Conservation (phyloP, 2,113 vertebrate species). For the Oreocharis arfaki region DNA sequence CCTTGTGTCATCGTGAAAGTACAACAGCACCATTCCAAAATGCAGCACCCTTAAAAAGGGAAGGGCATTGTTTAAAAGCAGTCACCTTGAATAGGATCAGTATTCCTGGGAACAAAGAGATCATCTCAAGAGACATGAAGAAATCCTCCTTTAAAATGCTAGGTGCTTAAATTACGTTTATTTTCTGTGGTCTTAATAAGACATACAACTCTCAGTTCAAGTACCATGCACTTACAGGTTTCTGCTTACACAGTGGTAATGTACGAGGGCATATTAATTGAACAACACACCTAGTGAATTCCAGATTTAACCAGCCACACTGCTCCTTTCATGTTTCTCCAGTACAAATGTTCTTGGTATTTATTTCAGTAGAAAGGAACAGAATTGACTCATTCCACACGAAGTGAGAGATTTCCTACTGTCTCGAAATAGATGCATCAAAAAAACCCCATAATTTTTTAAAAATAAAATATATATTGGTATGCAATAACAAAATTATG, state of each 20-base stretch:
- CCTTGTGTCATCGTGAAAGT: not conserved
- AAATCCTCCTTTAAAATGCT: not conserved
- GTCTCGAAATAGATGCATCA: not conserved
- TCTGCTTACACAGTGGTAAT: not conserved
- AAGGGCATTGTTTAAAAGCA: not conserved
- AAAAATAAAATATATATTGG: not conserved
- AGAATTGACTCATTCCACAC: not conserved
- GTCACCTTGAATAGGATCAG: not conserved
- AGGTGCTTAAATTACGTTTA: not conserved
- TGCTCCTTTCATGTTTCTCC: not conserved
- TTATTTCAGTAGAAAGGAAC: not conserved
- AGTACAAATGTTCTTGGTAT: not conserved
- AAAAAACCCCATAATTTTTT: accelerated
- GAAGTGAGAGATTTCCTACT: not conserved
- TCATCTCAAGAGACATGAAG: not conserved
- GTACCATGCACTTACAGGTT: not conserved
- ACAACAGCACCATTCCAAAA: not conserved
- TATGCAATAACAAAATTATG: not conserved
- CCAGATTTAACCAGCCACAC: not conserved
- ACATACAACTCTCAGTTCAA: not conserved
- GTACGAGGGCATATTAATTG: not conserved
- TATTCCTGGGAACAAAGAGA: not conserved
- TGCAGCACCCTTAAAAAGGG: not conserved
- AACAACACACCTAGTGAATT: not conserved
- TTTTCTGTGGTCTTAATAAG: not conserved